phyloP scores from a whole-genome alignment of 2,888 invertebrate genomes.

The Stenoptilia bipunctidactyla region DNA sequence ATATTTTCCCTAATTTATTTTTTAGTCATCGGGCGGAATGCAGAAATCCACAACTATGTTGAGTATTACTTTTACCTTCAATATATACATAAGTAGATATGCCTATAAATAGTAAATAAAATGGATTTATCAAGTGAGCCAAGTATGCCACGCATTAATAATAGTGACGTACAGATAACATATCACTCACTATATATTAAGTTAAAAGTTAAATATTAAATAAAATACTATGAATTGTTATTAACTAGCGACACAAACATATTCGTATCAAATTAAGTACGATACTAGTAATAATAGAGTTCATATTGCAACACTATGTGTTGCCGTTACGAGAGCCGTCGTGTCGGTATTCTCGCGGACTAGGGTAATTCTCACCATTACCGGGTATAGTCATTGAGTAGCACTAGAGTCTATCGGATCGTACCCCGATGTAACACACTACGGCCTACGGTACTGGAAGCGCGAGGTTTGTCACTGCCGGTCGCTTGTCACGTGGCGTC shows the following conservation, averaged over 20 bases:
- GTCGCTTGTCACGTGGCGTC: conserved; percentile 71
- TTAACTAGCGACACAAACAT: conserved; percentile 57
- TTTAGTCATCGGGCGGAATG: conserved; percentile 72
- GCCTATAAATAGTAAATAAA: conserved; percentile 54
- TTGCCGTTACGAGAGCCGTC: conserved; percentile 12
- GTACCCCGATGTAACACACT: conserved; percentile 2
- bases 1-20: conserved; percentile 45
- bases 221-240: conserved; percentile 17
- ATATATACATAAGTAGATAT: conserved; percentile 67
- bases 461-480: conserved; percentile 2
- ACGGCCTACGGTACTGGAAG: conserved; percentile 11
- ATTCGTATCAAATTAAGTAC: conserved; percentile 58
- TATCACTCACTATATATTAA: conserved; percentile 41
- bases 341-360: not conserved
- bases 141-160: conserved; percentile 34
- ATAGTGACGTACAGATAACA: conserved; percentile 26
- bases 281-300: conserved; percentile 28
- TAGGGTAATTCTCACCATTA: too few relatives aligned
- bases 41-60: conserved; percentile 72
- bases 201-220: conserved; percentile 36
- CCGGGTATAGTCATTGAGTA: too few relatives aligned
- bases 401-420: too few relatives aligned
- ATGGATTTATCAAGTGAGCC: conserved; percentile 52
- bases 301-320: conserved; percentile 51
- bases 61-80: conserved; percentile 58